Percentiles rank a stretch among this genome's conserved stretches.
Evolutionary conservation across 2,888 invertebrate genomes (phyloP).

Genomic region (Minunthozetes semirufus): DNA sequence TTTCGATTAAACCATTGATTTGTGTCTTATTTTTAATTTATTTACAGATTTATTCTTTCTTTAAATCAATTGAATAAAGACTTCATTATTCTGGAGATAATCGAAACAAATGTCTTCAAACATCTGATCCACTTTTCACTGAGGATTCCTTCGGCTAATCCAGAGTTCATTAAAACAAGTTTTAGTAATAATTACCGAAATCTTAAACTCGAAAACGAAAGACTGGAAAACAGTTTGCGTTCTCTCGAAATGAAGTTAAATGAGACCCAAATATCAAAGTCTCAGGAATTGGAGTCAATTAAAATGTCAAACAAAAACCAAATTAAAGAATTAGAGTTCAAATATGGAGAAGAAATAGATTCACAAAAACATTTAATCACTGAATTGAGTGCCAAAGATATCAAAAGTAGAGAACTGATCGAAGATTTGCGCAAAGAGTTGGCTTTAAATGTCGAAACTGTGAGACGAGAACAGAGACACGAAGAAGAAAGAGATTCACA

Average conservation of each 20-base stretch:
- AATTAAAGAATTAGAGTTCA: conserved; percentile 10
- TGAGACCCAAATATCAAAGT: neutral
- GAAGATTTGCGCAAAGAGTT: conserved; percentile 10
- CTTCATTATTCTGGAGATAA: conserved; percentile 24
- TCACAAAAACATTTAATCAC: neutral
- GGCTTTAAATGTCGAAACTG: neutral
- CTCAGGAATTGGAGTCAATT: conserved; percentile 2
- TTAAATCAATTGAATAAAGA: conserved; percentile 8
- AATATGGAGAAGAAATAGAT: conserved; percentile 4
- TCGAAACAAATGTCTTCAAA: conserved; percentile 23
- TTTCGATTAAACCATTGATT: neutral
- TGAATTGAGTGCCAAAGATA: neutral
- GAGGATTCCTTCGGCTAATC: conserved; percentile 28
- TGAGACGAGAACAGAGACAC: neutral
- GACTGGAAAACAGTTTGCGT: neutral
- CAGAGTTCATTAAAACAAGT: conserved; percentile 26
- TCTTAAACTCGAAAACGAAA: conserved; percentile 24
- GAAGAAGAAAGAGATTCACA: neutral
- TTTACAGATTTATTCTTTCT: conserved; percentile 22
- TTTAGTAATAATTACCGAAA: conserved; percentile 17
- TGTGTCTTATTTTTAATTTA: neutral
- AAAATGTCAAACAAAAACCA: neutral
- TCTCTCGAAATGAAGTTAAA: conserved; percentile 3
- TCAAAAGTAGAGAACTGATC: neutral
- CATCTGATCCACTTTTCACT: conserved; percentile 25